These are phyloP conservation scores for Cettia cetti DNA, from an alignment of 2,113 vertebrate species.

Conservation along the genomic window DNA sequence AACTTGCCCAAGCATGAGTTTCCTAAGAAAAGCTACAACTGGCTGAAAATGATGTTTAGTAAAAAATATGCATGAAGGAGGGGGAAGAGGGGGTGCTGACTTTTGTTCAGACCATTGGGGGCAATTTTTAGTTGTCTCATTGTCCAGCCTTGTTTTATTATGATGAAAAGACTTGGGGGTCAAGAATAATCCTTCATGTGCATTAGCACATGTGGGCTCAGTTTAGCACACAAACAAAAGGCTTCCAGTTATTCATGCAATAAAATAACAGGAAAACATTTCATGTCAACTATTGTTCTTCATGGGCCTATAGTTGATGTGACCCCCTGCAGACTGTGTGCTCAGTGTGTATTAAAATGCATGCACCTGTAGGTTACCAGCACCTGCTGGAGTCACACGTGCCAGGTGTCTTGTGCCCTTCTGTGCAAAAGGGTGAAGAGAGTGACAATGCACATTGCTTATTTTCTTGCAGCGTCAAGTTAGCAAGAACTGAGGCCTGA, in stretches of 20 bases:
- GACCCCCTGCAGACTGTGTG: neutral
- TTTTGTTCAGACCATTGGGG: neutral
- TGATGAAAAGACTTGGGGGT: neutral
- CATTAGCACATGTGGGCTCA: neutral
- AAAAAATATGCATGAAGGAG: neutral
- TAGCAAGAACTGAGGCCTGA: neutral
- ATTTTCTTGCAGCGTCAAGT: neutral
- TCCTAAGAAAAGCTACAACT: neutral
- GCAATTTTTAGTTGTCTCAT: neutral
- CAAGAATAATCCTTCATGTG: neutral
- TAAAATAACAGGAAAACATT: neutral
- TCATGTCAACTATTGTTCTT: neutral
- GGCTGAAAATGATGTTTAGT: neutral
- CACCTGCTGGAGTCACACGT: neutral
- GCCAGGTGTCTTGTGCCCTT: neutral
- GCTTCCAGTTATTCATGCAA: neutral
- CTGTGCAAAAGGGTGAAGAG: neutral
- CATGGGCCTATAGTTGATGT: neutral
- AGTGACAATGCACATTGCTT: neutral
- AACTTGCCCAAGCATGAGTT: slow-evolving; percentile 21
- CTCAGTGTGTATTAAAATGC: neutral
- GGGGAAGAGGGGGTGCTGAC: neutral
- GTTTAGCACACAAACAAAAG: neutral
- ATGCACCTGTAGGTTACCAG: neutral
- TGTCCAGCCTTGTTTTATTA: neutral